Base-by-base conservation (phyloP, 2,888 invertebrate species). In the Diarsia brunnea region DNA sequence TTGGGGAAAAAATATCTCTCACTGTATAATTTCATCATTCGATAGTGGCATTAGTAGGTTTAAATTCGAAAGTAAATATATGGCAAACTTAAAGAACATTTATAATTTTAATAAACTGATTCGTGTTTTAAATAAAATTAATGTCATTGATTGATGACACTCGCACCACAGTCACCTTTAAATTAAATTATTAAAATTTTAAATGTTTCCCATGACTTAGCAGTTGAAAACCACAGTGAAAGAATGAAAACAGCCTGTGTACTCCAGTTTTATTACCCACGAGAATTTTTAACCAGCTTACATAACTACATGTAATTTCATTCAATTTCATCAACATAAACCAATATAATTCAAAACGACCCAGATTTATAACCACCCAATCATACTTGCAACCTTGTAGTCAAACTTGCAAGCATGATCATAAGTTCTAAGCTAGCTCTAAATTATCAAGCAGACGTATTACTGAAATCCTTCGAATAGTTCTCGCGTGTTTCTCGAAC, bases 401-500 rank as follows among this genome's bases (percentile, higher is more conserved):
- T 45, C 38, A 16, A 76, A 85, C 72, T 72, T 66, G 67, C 49
- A 43, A 66, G 65, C 38, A 24, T 45, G 65, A 51, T 79, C 71
- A 68, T 58, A 70, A 84, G 75, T 79, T 65, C 65, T 49, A 70
- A 75, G 75, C 72, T 66, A 71, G 43, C 60, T 75, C 75, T 73
- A 80, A 83, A 74, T 83, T 73, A 79, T 64, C 58, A 38, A 19
- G 31, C 43, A 63, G 71, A 77, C 61, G 55, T 76, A 79, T 65
- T 79, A 53, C 65, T 47, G 49, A 66, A 72, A 83, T 74, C 73
- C 79, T 53, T 75, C 73, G 67, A 67, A 75, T 69, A 82, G 86
- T 74, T 83, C 77, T 85, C 84, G 84, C 84, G 84, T 84, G 84
- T 68, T 84, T 63, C 63, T 61, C 19, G 45, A 77, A 77, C 86